Base-by-base conservation (phyloP, 2,888 invertebrate genomes). In the Cremastobaeus sp. region DNA sequence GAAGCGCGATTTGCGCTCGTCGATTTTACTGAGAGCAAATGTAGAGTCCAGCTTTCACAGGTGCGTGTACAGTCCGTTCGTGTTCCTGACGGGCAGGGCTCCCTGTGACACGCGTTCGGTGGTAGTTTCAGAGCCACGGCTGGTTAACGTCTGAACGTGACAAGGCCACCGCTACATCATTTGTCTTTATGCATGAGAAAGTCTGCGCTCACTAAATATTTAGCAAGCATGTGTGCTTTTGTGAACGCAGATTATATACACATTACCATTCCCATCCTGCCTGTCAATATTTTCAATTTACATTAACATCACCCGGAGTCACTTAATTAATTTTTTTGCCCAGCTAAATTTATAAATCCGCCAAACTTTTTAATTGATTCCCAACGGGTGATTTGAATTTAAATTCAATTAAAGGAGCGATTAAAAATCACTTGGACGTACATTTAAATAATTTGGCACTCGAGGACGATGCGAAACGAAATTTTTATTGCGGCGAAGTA, bases 121-220 rank as follows among this genome's bases (percentile, higher is more conserved):
- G 79, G 78, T 59, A 54, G 64, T 76, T 70, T 62, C 73, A 50
- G 55, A 62, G 64, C 74, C 35, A 78, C 71, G 80, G 78, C 79
- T 82, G 81, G 78, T 80, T 82, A 79, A 77, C 80, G 79, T 81
- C 84, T 84, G 84, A 81, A 81, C 81, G 80, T 84, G 84, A 83
- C 83, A 83, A 81, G 82, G 83, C 81, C 79, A 77, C 79, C 75
- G 79, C 73, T 80, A 76, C 76, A 73, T 77, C 79, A 81, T 81
- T 83, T 79, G 81, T 82, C 83, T 81, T 83, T 81, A 83, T 81
- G 84, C 84, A 81, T 81, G 84, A 80, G 81, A 84, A 84, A 84
- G 79, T 83, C 79, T 77, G 65, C 75, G 76, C 69, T 64, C 43
- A 43, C 68, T 54, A 74, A 76, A 72, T 65, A 69, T 72, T 64